These are phyloP conservation scores for mouse (Mus musculus) DNA, from an alignment of 2,113 vertebrate species.

Conservation along the genomic window DNA sequence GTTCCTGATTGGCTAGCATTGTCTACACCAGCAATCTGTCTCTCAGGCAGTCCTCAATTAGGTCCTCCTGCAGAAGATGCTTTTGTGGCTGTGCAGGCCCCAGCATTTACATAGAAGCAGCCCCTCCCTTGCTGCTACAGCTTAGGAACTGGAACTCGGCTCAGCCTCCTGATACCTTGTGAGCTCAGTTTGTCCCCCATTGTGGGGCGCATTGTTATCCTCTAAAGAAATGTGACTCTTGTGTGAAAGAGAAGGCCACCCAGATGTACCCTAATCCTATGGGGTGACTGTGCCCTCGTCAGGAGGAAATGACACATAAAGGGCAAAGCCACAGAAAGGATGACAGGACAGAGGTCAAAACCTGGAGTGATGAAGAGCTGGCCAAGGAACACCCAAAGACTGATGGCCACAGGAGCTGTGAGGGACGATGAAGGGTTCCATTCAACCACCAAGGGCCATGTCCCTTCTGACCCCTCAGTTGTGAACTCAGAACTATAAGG, in stretches of 20 bases:
- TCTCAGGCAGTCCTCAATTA: no score
- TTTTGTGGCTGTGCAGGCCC: no score
- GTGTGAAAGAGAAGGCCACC: background rate
- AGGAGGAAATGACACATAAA: background rate
- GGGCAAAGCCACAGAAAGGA: background rate
- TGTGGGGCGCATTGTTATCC: background rate
- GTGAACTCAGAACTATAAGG: background rate
- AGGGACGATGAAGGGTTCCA: background rate
- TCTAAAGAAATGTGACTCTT: no score
- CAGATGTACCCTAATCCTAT: background rate
- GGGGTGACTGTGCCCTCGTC: background rate
- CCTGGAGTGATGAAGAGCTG: background rate
- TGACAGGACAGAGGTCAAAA: background rate
- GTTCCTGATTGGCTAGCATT: no score
- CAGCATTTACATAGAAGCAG: no score
- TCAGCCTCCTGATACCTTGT: background rate
- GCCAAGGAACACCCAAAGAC: background rate
- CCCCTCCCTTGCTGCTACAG: no score
- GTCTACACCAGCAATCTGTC: no score
- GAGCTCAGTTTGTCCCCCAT: background rate
- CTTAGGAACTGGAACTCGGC: background rate
- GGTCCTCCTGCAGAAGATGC: no score
- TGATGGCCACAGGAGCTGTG: fast-evolving
- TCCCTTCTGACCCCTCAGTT: background rate
- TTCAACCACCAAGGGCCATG: background rate